Percentiles rank a stretch among this genome's conserved stretches.
phyloP scores from a whole-genome alignment of 2,888 invertebrate genomes.

The Pristionchus mayeri region DNA sequence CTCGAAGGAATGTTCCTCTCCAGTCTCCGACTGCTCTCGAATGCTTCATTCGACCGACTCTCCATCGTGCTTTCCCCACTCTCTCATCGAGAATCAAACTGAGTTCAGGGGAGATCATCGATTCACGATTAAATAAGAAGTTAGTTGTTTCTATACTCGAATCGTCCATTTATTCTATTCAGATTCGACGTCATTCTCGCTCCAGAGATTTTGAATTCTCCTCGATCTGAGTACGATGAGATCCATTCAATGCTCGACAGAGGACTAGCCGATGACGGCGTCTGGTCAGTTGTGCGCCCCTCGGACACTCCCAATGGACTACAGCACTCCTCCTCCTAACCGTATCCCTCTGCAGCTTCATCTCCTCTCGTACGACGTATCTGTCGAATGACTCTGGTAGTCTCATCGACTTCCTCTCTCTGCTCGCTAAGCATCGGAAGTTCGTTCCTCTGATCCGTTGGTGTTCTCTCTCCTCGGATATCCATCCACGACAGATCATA shows the following conservation, averaged over 20 bases:
- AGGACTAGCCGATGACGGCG: conserved; percentile 66
- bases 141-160: background rate
- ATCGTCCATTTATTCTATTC: background rate
- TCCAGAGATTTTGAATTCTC: conserved; percentile 68
- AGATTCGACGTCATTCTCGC: conserved; percentile 72
- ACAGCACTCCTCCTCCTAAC: background rate
- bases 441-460: conserved; percentile 71
- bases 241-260: conserved; percentile 68
- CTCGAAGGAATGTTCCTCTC: too few species aligned
- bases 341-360: conserved; percentile 60
- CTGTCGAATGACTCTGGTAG: conserved; percentile 62
- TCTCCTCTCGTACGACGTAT: conserved; percentile 70
- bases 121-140: conserved; percentile 21
- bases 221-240: conserved; percentile 62
- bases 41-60: conserved; percentile 36
- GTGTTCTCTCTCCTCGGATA: conserved; percentile 61
- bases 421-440: conserved; percentile 63
- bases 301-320: background rate
- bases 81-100: background rate
- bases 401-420: conserved; percentile 63
- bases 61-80: background rate
- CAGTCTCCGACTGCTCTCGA: background rate
- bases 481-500: conserved; percentile 61
- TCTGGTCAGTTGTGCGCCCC: conserved; percentile 64
- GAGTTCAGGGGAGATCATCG: conserved; percentile 8